Evolutionary conservation across 2,113 vertebrate genomes (phyloP).

Genomic region (Zosterops borbonicus): DNA sequence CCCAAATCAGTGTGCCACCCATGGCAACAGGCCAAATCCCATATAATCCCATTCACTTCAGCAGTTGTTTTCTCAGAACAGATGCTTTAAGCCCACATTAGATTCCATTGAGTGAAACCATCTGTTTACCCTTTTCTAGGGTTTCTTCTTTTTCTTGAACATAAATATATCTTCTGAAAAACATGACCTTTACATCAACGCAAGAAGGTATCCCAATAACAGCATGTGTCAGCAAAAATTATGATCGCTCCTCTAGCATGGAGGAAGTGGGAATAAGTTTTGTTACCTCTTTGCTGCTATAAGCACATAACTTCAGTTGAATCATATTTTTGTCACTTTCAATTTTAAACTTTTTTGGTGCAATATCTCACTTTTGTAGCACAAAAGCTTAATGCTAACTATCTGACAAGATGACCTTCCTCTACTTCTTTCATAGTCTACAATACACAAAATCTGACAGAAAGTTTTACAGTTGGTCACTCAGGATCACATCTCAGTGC

Average conservation of each 20-base stretch:
- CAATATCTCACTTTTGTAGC: background rate
- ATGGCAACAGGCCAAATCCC: background rate
- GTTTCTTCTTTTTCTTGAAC: background rate
- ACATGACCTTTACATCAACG: background rate
- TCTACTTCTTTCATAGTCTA: background rate
- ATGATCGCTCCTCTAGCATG: background rate
- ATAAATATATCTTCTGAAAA: background rate
- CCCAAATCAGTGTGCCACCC: background rate
- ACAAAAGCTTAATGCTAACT: background rate
- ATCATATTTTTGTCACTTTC: background rate
- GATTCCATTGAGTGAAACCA: constrained; percentile 6
- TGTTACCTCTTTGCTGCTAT: background rate
- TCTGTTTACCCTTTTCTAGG: background rate
- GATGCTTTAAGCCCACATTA: constrained; percentile 15
- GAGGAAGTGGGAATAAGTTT: background rate
- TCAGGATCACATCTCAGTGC: background rate
- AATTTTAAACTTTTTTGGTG: background rate
- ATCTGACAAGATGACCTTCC: background rate
- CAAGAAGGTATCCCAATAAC: background rate
- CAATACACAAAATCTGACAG: background rate
- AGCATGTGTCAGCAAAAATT: background rate
- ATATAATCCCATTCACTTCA: constrained; percentile 23
- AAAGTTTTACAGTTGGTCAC: background rate
- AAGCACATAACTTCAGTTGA: background rate
- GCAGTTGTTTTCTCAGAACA: constrained; percentile 49